Evolutionary conservation across 2,888 invertebrate genomes (phyloP).

Genomic region (Caenorhabditis sulstoni): DNA sequence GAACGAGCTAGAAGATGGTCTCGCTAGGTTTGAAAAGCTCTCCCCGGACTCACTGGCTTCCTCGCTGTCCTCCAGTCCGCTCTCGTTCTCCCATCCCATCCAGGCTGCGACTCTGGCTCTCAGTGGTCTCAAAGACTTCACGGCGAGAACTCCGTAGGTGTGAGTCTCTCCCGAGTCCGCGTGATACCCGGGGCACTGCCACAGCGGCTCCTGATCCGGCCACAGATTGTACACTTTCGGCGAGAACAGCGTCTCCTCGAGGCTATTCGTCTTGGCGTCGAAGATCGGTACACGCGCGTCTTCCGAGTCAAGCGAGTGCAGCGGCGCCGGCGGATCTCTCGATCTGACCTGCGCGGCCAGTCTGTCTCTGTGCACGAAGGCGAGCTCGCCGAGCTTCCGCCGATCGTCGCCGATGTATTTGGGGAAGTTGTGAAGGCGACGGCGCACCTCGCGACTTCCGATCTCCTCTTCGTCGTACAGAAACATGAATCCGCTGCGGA

Average conservation of each 20-base stretch:
- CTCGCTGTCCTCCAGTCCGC: slow-evolving; percentile 34
- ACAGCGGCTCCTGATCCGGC: slow-evolving; percentile 76
- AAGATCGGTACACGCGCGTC: slow-evolving; percentile 44
- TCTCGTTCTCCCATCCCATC: slow-evolving; percentile 60
- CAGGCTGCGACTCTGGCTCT: slow-evolving; percentile 66
- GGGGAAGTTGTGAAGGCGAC: slow-evolving; percentile 59
- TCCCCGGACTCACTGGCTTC: slow-evolving; percentile 55
- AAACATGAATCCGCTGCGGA: slow-evolving; percentile 77
- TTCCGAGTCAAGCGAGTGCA: slow-evolving; percentile 56
- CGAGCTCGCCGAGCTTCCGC: slow-evolving; percentile 77
- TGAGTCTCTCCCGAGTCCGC: slow-evolving; percentile 75
- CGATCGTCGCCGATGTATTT: slow-evolving; percentile 78
- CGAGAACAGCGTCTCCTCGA: slow-evolving; percentile 67
- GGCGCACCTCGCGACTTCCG: slow-evolving; percentile 52
- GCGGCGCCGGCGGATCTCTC: slow-evolving; percentile 53
- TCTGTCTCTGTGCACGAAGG: slow-evolving; percentile 77
- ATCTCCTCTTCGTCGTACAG: slow-evolving; percentile 72
- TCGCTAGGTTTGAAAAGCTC: no score
- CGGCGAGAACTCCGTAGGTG: slow-evolving; percentile 68
- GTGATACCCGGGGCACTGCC: slow-evolving; percentile 80
- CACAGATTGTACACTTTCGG: slow-evolving; percentile 76
- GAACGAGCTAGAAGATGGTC: no score
- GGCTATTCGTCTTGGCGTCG: slow-evolving; percentile 12
- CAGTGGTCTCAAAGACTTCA: slow-evolving; percentile 72
- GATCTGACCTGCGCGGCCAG: slow-evolving; percentile 72